Percentiles rank a stretch among this genome's conserved stretches.
These are phyloP conservation scores for Varanus salvator DNA, from an alignment of 2,113 vertebrate genomes.

Conservation along the genomic window DNA sequence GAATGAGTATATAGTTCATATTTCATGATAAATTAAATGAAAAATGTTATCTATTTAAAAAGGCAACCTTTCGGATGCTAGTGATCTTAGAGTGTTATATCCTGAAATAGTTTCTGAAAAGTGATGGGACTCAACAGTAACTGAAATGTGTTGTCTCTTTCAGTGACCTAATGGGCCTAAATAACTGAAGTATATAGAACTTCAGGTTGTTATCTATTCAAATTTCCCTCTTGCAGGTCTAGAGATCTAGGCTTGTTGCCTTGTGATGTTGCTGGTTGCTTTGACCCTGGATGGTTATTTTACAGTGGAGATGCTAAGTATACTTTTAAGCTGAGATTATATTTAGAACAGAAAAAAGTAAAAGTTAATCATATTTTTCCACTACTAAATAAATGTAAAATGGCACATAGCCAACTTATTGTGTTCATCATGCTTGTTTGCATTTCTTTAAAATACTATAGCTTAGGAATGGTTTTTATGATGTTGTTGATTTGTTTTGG, in stretches of 20 bases:
- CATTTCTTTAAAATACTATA: slow-evolving; percentile 12
- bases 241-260: background rate
- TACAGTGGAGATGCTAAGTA: background rate
- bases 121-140: slow-evolving; percentile 21
- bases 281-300: background rate
- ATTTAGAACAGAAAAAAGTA: background rate
- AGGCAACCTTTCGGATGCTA: background rate
- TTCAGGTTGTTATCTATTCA: no score
- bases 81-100: slow-evolving; percentile 14
- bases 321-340: background rate
- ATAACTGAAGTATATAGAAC: no score
- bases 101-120: slow-evolving; percentile 34
- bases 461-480: background rate
- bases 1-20: no score
- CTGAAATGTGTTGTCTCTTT: background rate
- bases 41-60: no score
- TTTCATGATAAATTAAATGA: no score
- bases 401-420: slow-evolving; percentile 19
- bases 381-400: slow-evolving; percentile 20
- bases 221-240: no score
- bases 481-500: background rate
- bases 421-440: slow-evolving; percentile 20
- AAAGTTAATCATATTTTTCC: slow-evolving; percentile 15
- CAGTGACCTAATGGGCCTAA: no score
- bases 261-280: background rate